Evolutionary conservation across 2,888 invertebrate species (phyloP).

Genomic region (Girardia tigrina): DNA sequence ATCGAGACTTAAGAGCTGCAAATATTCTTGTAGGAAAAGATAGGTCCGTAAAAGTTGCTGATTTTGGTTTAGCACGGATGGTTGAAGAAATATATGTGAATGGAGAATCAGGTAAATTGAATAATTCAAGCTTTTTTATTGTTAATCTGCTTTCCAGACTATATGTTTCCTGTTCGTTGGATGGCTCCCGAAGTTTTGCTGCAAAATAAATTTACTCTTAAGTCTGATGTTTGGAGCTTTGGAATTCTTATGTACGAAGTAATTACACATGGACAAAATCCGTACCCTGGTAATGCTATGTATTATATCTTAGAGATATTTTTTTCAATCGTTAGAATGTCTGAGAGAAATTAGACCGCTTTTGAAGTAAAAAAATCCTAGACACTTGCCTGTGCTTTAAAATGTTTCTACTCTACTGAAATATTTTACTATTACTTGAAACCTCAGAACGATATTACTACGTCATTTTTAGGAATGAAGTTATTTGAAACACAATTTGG

Average conservation of each 20-base stretch:
- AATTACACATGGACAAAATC: not conserved
- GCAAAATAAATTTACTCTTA: not conserved
- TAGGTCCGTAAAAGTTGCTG: not conserved
- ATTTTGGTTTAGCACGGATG: not conserved
- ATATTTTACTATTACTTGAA: too few relatives aligned
- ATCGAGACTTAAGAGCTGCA: not conserved
- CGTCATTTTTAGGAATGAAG: too few relatives aligned
- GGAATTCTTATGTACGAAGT: conserved; percentile 6
- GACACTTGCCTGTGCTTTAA: too few relatives aligned
- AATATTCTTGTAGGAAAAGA: not conserved
- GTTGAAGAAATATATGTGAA: not conserved
- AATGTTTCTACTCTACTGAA: too few relatives aligned
- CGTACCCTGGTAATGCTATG: not conserved
- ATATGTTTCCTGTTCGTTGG: not conserved
- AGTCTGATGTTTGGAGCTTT: conserved; percentile 3
- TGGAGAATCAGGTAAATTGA: not conserved
- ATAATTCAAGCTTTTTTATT: too few relatives aligned
- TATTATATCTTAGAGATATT: too few relatives aligned
- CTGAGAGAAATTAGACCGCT: too few relatives aligned
- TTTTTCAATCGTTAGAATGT: too few relatives aligned
- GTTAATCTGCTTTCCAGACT: not conserved
- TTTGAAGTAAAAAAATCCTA: too few relatives aligned
- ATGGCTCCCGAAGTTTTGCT: conserved; percentile 11
- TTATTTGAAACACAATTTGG: too few relatives aligned
- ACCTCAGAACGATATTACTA: too few relatives aligned